These are phyloP conservation scores for Dipodomys stephensi DNA, from an alignment of 2,113 vertebrate species.

Conservation along the genomic window DNA sequence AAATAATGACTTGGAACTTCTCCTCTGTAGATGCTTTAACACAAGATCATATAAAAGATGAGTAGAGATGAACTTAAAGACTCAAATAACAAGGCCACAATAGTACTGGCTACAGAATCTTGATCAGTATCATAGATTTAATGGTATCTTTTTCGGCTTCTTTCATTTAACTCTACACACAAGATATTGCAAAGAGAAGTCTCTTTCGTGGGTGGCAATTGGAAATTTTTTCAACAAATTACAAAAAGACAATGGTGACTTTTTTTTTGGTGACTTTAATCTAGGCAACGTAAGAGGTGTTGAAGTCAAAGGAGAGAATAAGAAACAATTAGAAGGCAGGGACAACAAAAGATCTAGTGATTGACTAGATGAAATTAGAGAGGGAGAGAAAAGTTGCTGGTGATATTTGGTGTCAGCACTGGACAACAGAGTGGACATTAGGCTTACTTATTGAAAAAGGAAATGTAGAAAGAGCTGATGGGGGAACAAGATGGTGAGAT, in stretches of 20 bases:
- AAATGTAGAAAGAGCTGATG: background rate
- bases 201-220: background rate
- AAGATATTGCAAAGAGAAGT: background rate
- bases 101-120: too few relatives aligned
- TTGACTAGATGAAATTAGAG: background rate
- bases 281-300: background rate
- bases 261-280: conserved; percentile 2
- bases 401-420: background rate
- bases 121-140: too few relatives aligned
- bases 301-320: background rate
- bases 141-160: background rate
- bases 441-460: background rate
- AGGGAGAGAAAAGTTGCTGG: background rate
- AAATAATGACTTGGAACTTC: too few relatives aligned
- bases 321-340: background rate
- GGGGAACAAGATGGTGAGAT: background rate
- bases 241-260: conserved; percentile 24
- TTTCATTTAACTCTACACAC: background rate
- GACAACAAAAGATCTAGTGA: background rate
- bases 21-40: too few relatives aligned
- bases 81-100: too few relatives aligned
- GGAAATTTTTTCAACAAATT: conserved; percentile 2
- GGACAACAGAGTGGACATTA: background rate
- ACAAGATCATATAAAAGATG: too few relatives aligned
- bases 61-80: too few relatives aligned